A percentile compares a stretch with the other conserved stretches of the same genome.
Conservation (phyloP, 2,113 vertebrate species). For the Tonatia bakeri region DNA sequence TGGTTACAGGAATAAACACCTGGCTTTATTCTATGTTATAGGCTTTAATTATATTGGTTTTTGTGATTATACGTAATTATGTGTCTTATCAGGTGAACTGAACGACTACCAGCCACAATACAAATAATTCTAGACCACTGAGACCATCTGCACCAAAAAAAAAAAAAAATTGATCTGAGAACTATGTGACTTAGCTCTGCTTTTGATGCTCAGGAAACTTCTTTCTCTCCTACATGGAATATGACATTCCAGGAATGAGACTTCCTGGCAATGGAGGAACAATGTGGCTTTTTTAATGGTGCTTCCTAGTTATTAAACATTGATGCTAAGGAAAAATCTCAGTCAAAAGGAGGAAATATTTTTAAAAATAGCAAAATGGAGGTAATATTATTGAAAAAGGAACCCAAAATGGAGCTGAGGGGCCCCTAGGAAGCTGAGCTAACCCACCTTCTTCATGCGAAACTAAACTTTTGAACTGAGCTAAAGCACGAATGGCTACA, state of each 20-base stretch:
- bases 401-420: not conserved
- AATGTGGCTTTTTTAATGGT: not conserved
- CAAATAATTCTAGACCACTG: not conserved
- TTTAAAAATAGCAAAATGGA: not conserved
- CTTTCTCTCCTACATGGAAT: not conserved
- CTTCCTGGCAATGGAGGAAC: not conserved
- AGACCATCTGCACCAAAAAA: not conserved
- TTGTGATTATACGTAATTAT: not conserved
- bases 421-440: not conserved
- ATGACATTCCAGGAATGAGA: not conserved
- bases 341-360: not conserved
- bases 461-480: not conserved
- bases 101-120: not conserved
- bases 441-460: not conserved
- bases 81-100: not conserved
- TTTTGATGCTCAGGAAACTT: not conserved
- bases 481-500: not conserved
- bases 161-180: not conserved
- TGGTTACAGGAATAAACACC: not conserved
- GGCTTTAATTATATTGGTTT: not conserved
- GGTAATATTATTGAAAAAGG: not conserved
- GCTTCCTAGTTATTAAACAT: not conserved
- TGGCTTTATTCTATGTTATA: not conserved
- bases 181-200: not conserved
- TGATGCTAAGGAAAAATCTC: not conserved